Evolutionary conservation across 2,888 invertebrate species (phyloP), one percentile per base, ranked within the genome.

Genomic region (Polymixis lichenea): DNA sequence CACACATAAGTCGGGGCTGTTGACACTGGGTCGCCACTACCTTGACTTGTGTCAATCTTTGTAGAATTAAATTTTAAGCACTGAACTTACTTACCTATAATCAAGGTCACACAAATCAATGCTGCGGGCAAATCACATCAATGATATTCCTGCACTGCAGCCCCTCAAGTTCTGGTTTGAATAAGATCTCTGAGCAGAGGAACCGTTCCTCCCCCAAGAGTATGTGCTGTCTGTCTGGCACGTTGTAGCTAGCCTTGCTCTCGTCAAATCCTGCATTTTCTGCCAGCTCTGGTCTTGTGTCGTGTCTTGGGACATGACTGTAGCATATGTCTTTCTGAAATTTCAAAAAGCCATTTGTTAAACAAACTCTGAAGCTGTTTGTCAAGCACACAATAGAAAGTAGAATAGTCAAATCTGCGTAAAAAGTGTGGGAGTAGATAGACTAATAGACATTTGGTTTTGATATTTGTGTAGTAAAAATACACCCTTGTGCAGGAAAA

Each of bases 211-310:
- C 97, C 83, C 98, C 98, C 87, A 98, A 97, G 91, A 98, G 97
- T 80, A 98, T 97, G 13, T 91, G 81, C 95, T 98, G 98, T 82
- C 99, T 99, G 93, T 99, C 99, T 82, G 99, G 99, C 87, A 99
- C 97, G 92, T 98, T 98, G 95, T 98, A 99, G 97, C 97, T 88
- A 97, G 98, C 78, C 97, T 97, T 88, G 97, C 98, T 84, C 97
- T 98, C 91, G 97, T 98, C 92, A 97, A 98, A 98, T 97, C 98
- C 95, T 0, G 83, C 80, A 0, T 72, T 77, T 0, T 72, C 76
- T 9, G 85, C 68, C 11, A 90, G 38, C 69, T 92, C 92, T n/a
- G n/a, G n/a, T n/a, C 9, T 86, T n/a, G n/a, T 82, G 3, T 90
- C 90, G 46, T 91, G 58, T 95, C 90, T 65, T 78, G 55, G 0